A percentile compares a stretch with the other conserved stretches of the same genome.
phyloP scores from a whole-genome alignment of 2,113 vertebrate genomes.

The Atrichornis clamosus region DNA sequence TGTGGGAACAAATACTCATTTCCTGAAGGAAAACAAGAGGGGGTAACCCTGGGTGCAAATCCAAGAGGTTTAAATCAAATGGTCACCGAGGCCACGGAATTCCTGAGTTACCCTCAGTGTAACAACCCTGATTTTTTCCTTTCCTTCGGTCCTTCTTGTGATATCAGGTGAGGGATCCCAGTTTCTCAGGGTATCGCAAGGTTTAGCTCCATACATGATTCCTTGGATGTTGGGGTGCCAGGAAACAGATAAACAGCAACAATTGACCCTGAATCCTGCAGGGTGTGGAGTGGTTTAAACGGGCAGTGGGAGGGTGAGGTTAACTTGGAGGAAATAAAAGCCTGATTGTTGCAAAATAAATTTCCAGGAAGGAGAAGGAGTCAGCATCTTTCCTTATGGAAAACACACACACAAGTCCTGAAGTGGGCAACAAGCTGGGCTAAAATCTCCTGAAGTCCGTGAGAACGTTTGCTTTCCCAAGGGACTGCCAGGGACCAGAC shows the following conservation, averaged over 20 bases:
- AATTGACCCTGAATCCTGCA: background rate
- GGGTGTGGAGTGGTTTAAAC: background rate
- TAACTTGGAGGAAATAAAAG: background rate
- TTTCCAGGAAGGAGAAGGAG: background rate
- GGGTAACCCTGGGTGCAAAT: background rate
- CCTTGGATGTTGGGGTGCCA: fast-evolving
- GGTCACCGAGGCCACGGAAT: background rate
- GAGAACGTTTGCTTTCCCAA: background rate
- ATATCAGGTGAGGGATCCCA: fast-evolving
- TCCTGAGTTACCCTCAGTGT: background rate
- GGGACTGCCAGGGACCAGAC: background rate
- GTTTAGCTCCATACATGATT: background rate
- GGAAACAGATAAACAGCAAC: background rate
- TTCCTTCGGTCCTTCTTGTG: background rate
- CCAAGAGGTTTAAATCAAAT: background rate
- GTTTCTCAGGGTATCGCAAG: background rate
- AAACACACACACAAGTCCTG: background rate
- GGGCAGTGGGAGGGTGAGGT: fast-evolving
- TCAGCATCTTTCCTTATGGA: background rate
- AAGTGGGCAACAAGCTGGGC: background rate
- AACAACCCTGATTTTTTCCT: background rate
- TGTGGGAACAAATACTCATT: too few species aligned
- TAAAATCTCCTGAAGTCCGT: background rate
- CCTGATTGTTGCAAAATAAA: background rate
- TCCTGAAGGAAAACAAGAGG: background rate